Conservation (phyloP, 2,888 invertebrate species). For the Cordylochernes scorpioides region DNA sequence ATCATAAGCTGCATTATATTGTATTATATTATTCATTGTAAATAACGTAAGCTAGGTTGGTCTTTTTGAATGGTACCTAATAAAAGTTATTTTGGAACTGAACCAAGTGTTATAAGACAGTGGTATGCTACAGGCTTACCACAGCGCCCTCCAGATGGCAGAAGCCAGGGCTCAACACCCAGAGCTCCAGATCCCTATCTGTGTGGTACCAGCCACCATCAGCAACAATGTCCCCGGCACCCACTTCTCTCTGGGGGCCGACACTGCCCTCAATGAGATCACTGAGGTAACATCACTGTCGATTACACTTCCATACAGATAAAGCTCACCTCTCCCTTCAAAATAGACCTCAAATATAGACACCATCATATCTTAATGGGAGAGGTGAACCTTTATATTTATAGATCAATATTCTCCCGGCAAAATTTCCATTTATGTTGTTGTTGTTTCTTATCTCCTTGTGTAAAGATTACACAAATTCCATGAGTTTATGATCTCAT, state of each 20-base stretch:
- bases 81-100: too few relatives aligned
- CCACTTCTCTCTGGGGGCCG: constrained; percentile 27
- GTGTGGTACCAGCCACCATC: constrained; percentile 28
- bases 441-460: neutral
- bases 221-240: constrained; percentile 30
- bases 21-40: too few relatives aligned
- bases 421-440: neutral
- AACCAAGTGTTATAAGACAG: too few relatives aligned
- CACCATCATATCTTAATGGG: too few relatives aligned
- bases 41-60: too few relatives aligned
- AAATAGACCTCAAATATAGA: too few relatives aligned
- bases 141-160: constrained; percentile 9
- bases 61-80: too few relatives aligned
- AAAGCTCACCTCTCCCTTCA: too few relatives aligned
- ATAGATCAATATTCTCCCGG: neutral
- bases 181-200: constrained; percentile 22
- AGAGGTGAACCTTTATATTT: too few relatives aligned
- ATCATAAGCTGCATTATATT: too few relatives aligned
- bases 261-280: constrained; percentile 30
- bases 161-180: constrained; percentile 5
- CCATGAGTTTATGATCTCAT: too few relatives aligned
- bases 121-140: constrained; percentile 9
- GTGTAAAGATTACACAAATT: too few relatives aligned
- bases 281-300: constrained; percentile 21
- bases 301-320: neutral